Conservation (phyloP, 2,888 invertebrate genomes). For the Athalia circularis region DNA sequence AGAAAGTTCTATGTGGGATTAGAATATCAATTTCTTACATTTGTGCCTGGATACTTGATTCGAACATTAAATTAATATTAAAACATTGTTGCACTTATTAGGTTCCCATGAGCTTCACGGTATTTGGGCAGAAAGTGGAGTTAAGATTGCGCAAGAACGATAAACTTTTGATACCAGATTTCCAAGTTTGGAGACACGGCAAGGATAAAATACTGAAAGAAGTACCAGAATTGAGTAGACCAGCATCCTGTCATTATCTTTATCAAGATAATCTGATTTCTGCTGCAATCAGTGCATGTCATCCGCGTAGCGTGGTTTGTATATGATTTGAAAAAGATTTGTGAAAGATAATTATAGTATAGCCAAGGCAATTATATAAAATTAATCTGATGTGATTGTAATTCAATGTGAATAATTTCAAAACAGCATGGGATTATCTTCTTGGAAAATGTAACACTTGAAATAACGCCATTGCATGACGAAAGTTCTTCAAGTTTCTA, state of each 20-base stretch:
- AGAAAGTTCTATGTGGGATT: background rate
- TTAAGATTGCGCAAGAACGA: conserved; percentile 80
- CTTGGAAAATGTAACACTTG: conserved; percentile 81
- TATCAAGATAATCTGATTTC: conserved; percentile 78
- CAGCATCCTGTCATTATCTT: conserved; percentile 80
- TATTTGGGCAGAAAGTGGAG: conserved; percentile 74
- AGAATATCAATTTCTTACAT: background rate
- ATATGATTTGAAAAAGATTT: background rate
- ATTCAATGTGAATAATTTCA: conserved; percentile 51
- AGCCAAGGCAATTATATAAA: conserved; percentile 8
- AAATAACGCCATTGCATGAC: conserved; percentile 80
- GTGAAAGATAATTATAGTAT: background rate
- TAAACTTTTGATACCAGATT: conserved; percentile 78
- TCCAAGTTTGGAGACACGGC: conserved; percentile 78
- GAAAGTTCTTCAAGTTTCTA: conserved; percentile 48
- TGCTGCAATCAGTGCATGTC: conserved; percentile 83
- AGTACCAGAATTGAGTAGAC: conserved; percentile 61
- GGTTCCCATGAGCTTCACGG: conserved; percentile 66
- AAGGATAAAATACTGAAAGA: conserved; percentile 68
- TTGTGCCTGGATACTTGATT: background rate
- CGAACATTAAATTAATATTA: background rate
- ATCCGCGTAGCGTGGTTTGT: conserved; percentile 80
- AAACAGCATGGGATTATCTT: conserved; percentile 83
- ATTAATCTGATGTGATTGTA: background rate
- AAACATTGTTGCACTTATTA: conserved; percentile 50